Base-by-base conservation (phyloP, 1,140 invertebrate genomes). In the Onthophagus taurus region DNA sequence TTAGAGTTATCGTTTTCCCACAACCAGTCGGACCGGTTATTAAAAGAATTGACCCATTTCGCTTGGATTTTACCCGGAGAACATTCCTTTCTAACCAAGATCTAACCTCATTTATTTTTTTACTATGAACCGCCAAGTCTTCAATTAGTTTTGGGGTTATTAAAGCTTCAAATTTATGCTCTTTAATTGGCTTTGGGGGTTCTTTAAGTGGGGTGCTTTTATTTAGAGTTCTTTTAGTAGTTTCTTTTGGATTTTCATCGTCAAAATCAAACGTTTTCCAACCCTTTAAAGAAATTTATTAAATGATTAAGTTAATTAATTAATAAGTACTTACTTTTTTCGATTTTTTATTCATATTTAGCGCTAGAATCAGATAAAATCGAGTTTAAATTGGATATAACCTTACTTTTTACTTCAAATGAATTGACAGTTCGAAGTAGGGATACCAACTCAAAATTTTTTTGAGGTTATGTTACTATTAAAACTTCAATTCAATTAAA, bases 1-100 rank as follows among this genome's bases (percentile, higher is more conserved):
- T 71, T 13, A 84, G 30, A 2, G 78, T 72, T 1, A 71, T 63
- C 3, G 79, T 81, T 68, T 86, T 86, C 0, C 81, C 82, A 58
- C 74, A 76, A 1, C 83, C 83, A 0, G 81, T 72, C 12, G 83
- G 78, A 2, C 82, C 83, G 5, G 75, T 76, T n/a, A 85, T 44
- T 1, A 85, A 53, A 17, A 85, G 57, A 26, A 81, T 71, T n/a
- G 60, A 61, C 13, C 74, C 70, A 21, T 63, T 69, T 26, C 52
- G 56, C 21, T 5, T 29, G 23, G 47, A 42, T 42, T 43, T 62
- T 47, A 7, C 20, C n/a, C 42, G 20, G 13, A 24, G 11, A 6
- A 57, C 57, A 36, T 19, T 55, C 54, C 52, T 69, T 48, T 44
- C 51, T 45, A 80, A 39, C 76, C 76, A 78, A 31, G 69, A 59